Percentiles rank a stretch among this genome's conserved stretches.
phyloP scores from a whole-genome alignment of 2,888 invertebrate genomes.

The Drosophila anceps region DNA sequence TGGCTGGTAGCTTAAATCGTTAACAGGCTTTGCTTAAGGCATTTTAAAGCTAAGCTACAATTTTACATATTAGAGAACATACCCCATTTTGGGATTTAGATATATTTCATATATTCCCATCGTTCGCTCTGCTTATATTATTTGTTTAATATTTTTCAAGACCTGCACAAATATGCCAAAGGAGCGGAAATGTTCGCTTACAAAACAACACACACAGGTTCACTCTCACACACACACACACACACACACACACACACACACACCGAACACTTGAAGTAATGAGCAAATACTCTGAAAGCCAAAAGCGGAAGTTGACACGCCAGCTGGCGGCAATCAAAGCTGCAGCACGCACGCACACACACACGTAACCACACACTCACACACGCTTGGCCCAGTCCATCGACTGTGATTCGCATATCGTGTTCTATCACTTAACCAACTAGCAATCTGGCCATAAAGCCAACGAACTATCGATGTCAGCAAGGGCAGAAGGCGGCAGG shows the following conservation, averaged over 20 bases:
- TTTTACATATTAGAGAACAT: background rate
- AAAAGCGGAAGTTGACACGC: slow-evolving; percentile 50
- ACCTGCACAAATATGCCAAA: slow-evolving; percentile 54
- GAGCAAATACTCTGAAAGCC: slow-evolving; percentile 58
- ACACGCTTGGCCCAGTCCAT: background rate
- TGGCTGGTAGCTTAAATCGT: background rate
- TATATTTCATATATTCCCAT: background rate
- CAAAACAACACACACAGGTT: slow-evolving; percentile 15
- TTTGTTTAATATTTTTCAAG: slow-evolving; percentile 35
- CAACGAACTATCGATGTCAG: slow-evolving; percentile 48
- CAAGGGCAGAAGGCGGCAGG: slow-evolving; percentile 5
- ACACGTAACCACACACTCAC: slow-evolving; percentile 4
- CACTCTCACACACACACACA: background rate
- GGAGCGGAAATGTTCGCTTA: slow-evolving; percentile 45
- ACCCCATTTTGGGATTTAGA: background rate
- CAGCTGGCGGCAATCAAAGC: slow-evolving; percentile 21
- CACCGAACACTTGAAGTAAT: slow-evolving; percentile 52
- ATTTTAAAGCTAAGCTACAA: background rate
- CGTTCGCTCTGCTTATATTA: background rate
- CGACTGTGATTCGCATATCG: slow-evolving; percentile 30
- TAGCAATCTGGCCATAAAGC: slow-evolving; percentile 39
- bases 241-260: slow-evolving; percentile 1
- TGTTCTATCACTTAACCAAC: slow-evolving; percentile 51
- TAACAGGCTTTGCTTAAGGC: background rate
- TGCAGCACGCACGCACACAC: slow-evolving; percentile 17